Evolutionary conservation across 2,888 invertebrate species (phyloP).

Genomic region (Drosophila acutilabella): DNA sequence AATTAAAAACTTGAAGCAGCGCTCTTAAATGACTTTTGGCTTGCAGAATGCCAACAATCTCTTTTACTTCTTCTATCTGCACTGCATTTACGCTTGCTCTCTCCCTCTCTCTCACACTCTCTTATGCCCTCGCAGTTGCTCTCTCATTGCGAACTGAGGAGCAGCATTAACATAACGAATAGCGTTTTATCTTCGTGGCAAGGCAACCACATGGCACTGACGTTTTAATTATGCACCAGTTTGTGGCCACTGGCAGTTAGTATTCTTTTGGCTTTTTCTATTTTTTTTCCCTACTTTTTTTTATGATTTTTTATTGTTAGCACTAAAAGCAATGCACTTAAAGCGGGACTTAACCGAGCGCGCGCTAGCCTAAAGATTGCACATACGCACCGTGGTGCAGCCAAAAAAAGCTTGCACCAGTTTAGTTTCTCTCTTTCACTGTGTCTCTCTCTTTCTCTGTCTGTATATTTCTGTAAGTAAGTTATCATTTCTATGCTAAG

Average conservation of each 20-base stretch:
- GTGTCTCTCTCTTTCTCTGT: neutral
- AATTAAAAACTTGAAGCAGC: slow-evolving; percentile 68
- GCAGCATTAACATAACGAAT: slow-evolving; percentile 54
- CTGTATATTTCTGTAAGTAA: slow-evolving; percentile 36
- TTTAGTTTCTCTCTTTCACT: slow-evolving; percentile 10
- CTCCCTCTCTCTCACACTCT: neutral
- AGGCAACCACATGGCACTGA: slow-evolving; percentile 71
- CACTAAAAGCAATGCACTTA: slow-evolving; percentile 75
- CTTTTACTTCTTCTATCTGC: slow-evolving; percentile 1
- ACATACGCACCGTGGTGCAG: slow-evolving; percentile 63
- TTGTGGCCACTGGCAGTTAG: slow-evolving; percentile 54
- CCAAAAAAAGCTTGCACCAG: slow-evolving; percentile 2
- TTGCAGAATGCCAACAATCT: slow-evolving; percentile 12
- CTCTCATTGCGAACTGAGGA: slow-evolving; percentile 1
- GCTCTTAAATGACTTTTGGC: slow-evolving; percentile 69
- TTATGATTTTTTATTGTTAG: slow-evolving; percentile 40
- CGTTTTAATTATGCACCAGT: slow-evolving; percentile 76
- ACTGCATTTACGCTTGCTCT: neutral
- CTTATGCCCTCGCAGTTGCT: neutral
- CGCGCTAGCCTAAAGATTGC: slow-evolving; percentile 38
- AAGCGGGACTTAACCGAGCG: slow-evolving; percentile 26
- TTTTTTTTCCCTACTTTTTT: slow-evolving; percentile 20
- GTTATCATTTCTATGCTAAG: slow-evolving; percentile 47
- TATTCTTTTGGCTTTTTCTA: slow-evolving; percentile 11
- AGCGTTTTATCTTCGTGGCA: slow-evolving; percentile 67